Conservation (phyloP, 2,113 vertebrate species). For the Plecturocebus donacophilus region DNA sequence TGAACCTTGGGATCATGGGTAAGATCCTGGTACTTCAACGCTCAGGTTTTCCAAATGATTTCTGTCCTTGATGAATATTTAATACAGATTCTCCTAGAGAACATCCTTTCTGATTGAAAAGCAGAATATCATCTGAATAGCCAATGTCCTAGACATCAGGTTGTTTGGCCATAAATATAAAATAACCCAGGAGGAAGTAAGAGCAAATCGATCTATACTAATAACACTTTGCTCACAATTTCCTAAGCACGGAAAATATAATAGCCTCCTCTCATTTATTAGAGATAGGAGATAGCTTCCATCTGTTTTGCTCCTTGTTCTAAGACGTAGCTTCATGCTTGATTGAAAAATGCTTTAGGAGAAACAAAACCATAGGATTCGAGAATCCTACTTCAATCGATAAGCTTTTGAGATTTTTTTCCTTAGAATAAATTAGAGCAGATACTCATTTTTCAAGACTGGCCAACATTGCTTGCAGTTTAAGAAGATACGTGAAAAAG, state of each 20-base stretch:
- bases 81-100: slow-evolving; percentile 63
- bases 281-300: slow-evolving; percentile 36
- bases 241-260: slow-evolving; percentile 44
- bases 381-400: slow-evolving; percentile 66
- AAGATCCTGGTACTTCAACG: slow-evolving; percentile 52
- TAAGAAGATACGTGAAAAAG: slow-evolving; percentile 63
- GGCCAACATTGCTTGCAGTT: slow-evolving; percentile 53
- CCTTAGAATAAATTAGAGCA: slow-evolving; percentile 69
- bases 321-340: slow-evolving; percentile 53
- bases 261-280: slow-evolving; percentile 25
- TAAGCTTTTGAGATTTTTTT: slow-evolving; percentile 31
- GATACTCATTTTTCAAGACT: slow-evolving; percentile 62
- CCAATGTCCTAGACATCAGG: slow-evolving; percentile 37
- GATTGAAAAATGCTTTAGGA: slow-evolving; percentile 12
- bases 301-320: slow-evolving; percentile 19
- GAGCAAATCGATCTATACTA: slow-evolving; percentile 27
- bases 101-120: slow-evolving; percentile 72
- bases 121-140: slow-evolving; percentile 52
- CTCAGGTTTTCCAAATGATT: slow-evolving; percentile 60
- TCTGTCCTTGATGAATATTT: slow-evolving; percentile 73
- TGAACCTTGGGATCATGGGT: slow-evolving; percentile 47
- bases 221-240: slow-evolving; percentile 44
- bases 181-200: slow-evolving; percentile 59
- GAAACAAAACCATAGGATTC: slow-evolving; percentile 58
- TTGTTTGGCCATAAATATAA: slow-evolving; percentile 65